Base-by-base conservation (phyloP, 2,888 invertebrate species). In the Tiliacea citrago region DNA sequence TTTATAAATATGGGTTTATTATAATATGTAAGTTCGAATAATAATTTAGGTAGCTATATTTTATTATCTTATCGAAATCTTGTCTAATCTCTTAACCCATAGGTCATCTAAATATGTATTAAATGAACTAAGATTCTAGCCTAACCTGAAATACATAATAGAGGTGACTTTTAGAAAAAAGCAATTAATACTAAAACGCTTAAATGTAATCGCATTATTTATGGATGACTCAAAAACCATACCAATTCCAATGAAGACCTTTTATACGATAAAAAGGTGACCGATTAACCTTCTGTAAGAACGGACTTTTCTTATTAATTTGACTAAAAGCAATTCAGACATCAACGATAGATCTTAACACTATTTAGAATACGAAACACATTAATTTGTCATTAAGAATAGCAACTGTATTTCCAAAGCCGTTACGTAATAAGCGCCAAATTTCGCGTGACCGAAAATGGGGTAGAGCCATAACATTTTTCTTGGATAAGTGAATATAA, bases 391-490 rank as follows among this genome's bases (percentile, higher is more conserved):
- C 7, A 66, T 60, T 75, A 71, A 62, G 71, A 77, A 82, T 80
- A 81, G 83, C 70, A 60, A 71, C 65, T 73, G 49, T 77, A 83
- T 84, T 63, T 60, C 66, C 60, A 78, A 84, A 70, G 55, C 60
- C 35, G 73, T 79, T 75, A 78, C 81, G 76, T 88, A 85, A 86
- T 76, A 80, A 78, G 73, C 70, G 61, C 70, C 76, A 62, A 82
- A 81, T 83, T 88, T 85, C 75, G 86, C 84, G 84, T 88, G 88
- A 88, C 86, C 72, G 66, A 86, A 88, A 87, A 89, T 87, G 81
- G 84, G 61, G 84, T 81, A 84, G 45, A 73, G 77, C 73, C 66
- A 79, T 90, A 86, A 88, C 85, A 84, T 81, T 80, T 87, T 82
- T 88, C 84, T 80, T 88, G 60, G 81, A 77, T 88, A 88, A 87